Conservation (phyloP, 2,888 invertebrate species). For the Zaprionus bogoriensis region DNA sequence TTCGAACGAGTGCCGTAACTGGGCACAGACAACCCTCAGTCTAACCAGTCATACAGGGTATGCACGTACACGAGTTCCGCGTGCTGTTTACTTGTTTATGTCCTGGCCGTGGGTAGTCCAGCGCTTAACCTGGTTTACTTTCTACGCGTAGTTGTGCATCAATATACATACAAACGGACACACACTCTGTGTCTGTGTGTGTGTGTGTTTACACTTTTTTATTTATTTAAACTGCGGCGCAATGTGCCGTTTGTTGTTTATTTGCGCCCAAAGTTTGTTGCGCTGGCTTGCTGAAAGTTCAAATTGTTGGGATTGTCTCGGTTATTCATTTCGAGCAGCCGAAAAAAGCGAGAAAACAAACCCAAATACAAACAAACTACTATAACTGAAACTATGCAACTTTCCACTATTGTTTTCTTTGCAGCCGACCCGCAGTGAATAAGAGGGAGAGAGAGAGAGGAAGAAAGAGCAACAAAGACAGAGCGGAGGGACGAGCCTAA, state of each 20-base stretch:
- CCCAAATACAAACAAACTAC: constrained; percentile 15
- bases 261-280: constrained; percentile 47
- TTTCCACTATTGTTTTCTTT: constrained; percentile 11
- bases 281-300: constrained; percentile 32
- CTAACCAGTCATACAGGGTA: constrained; percentile 23
- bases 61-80: neutral
- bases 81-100: constrained; percentile 1
- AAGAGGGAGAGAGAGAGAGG: too few relatives aligned
- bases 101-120: constrained; percentile 7
- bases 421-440: constrained; percentile 7
- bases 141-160: constrained; percentile 14
- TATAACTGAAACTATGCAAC: constrained; percentile 40
- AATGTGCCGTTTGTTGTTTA: constrained; percentile 46
- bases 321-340: constrained; percentile 1
- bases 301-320: constrained; percentile 42
- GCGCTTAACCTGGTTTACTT: constrained; percentile 58
- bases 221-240: constrained; percentile 37
- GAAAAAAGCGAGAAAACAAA: neutral
- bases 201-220: constrained; percentile 14
- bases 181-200: neutral
- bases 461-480: too few relatives aligned
- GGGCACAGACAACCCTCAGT: too few relatives aligned
- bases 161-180: constrained; percentile 8
- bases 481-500: constrained; percentile 19
- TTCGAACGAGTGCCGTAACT: too few relatives aligned